Evolutionary conservation across 1,140 invertebrate genomes (phyloP), one percentile per base, ranked within the genome.

Genomic region (Drosophila bocqueti): DNA sequence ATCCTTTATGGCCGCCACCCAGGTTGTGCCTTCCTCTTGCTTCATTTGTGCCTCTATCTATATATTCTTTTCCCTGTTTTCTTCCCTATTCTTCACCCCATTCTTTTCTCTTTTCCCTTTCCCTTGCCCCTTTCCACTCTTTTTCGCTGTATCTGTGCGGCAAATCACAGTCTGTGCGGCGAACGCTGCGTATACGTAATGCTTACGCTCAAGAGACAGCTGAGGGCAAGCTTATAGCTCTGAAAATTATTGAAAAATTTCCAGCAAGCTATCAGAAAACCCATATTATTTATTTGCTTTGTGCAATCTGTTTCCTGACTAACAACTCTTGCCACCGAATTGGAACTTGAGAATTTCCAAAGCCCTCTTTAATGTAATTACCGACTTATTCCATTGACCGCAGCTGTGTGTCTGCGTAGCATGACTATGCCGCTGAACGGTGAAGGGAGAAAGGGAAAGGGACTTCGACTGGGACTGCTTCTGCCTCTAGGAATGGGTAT

Each of bases 101-200:
- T 15, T 36, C 24, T 26, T 49, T 29, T 6, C 8, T 13, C n/a
- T 0, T 16, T 34, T 49, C 43, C 7, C 42, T 40, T 31, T 16
- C 31, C 8, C 1, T 31, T 31, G 1, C 31, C 31, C 6, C 36
- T 42, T 15, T 18, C 50, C 31, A 10, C 16, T 18, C n/a, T 15
- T 31, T 42, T 21, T 21, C 47, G 61, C 54, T 62, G 57, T 77
- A 45, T 65, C 50, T 61, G 26, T 61, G 49, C 58, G 68, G 79
- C 47, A 79, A 83, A 83, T 83, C 81, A 83, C 58, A 64, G 81
- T 67, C 63, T 50, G 55, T 46, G 62, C 11, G 63, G 62, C 46
- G 16, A 58, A 81, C 47, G 46, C 49, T 63, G 64, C 57, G 64
- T 68, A 67, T 77, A 77, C 72, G 74, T 68, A 72, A 45, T 73